A percentile compares a stretch with the other conserved stretches of the same genome.
phyloP scores from a whole-genome alignment of 2,113 vertebrate species.

The Notechis scutatus region DNA sequence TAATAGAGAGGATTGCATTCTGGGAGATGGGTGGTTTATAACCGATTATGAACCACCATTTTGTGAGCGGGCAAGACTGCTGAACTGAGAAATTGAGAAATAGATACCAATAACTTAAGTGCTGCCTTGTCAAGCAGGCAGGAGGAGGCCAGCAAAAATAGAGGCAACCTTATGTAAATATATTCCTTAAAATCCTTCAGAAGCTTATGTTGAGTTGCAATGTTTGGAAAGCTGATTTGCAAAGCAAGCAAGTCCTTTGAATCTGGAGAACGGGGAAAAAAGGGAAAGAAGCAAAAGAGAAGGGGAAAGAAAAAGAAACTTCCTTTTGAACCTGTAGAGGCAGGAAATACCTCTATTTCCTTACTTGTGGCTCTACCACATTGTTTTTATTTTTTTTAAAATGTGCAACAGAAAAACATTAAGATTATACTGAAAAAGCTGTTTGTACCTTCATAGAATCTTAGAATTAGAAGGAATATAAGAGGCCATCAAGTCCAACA shows the following conservation, averaged over 20 bases:
- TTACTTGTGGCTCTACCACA: slow-evolving; percentile 32
- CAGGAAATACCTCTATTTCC: slow-evolving; percentile 5
- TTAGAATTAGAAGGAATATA: background rate
- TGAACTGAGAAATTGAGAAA: background rate
- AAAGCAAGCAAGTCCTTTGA: background rate
- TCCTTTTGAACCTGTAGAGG: background rate
- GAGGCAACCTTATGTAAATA: background rate
- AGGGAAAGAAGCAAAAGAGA: no score
- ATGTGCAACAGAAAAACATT: background rate
- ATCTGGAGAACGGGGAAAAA: background rate
- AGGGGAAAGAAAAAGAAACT: background rate
- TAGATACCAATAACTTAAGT: background rate
- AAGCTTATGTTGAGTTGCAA: background rate
- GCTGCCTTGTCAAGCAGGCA: background rate
- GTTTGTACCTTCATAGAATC: background rate
- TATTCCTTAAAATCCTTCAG: background rate
- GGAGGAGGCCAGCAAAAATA: background rate
- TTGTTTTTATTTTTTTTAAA: background rate
- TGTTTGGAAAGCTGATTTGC: background rate
- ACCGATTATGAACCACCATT: background rate
- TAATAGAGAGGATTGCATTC: background rate
- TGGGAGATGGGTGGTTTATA: background rate
- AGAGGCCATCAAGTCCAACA: background rate
- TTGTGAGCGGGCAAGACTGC: background rate
- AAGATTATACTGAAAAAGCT: slow-evolving; percentile 10